These are phyloP conservation scores for Creontiades dilutus DNA, from an alignment of 2,888 invertebrate species.

Conservation along the genomic window DNA sequence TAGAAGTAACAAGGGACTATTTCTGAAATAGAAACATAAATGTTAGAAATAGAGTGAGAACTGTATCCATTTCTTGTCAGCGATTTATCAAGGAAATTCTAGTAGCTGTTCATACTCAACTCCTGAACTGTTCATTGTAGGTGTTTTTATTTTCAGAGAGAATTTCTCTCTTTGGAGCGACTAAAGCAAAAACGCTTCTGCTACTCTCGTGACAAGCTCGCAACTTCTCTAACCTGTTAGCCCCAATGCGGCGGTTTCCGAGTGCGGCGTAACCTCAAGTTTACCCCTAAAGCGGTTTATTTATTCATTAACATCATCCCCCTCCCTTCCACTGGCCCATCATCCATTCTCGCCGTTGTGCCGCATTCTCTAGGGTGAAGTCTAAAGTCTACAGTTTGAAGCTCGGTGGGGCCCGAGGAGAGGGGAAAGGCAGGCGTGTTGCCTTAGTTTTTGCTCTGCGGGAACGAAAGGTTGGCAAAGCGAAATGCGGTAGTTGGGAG, in stretches of 20 bases:
- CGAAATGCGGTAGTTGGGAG: background rate
- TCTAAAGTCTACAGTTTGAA: background rate
- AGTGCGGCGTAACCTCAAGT: constrained; percentile 54
- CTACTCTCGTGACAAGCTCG: constrained; percentile 10
- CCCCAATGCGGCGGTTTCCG: constrained; percentile 51
- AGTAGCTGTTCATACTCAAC: too few relatives aligned
- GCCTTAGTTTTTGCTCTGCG: background rate
- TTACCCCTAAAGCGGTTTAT: constrained; percentile 35
- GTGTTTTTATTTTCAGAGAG: too few relatives aligned
- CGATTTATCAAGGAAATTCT: too few relatives aligned
- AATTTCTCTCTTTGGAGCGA: too few relatives aligned
- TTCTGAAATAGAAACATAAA: too few relatives aligned
- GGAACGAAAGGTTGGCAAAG: background rate
- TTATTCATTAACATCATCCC: constrained; percentile 38
- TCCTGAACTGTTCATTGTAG: too few relatives aligned
- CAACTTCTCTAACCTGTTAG: constrained; percentile 45
- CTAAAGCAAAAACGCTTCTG: background rate
- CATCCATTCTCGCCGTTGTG: background rate
- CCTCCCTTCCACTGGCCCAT: too few relatives aligned
- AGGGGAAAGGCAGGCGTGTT: background rate
- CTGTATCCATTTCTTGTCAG: too few relatives aligned
- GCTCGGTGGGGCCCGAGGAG: background rate
- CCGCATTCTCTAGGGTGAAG: background rate
- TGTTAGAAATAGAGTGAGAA: too few relatives aligned
- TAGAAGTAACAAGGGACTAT: too few relatives aligned